phyloP scores from a whole-genome alignment of 2,888 invertebrate genomes.

The Melangyna quadrimaculata region DNA sequence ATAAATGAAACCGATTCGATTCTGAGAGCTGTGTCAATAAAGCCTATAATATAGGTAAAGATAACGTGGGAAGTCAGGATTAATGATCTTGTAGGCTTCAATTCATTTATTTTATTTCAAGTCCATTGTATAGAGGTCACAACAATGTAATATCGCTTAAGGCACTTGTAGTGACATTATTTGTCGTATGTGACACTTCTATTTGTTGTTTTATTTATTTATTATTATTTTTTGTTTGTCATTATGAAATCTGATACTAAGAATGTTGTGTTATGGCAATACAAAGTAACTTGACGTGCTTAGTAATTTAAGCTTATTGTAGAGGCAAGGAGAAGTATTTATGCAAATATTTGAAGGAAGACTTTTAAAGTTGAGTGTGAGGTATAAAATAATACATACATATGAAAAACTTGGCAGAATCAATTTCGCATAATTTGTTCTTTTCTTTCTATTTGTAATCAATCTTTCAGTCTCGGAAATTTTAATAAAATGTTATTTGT shows the following conservation, averaged over 20 bases:
- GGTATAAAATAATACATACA: neutral
- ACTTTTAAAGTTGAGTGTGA: conserved; percentile 8
- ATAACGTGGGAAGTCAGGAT: conserved; percentile 49
- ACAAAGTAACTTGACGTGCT: conserved; percentile 27
- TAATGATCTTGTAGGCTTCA: conserved; percentile 30
- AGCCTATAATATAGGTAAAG: neutral
- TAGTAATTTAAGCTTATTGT: conserved; percentile 39
- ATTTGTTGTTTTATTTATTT: conserved; percentile 10
- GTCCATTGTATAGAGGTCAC: neutral
- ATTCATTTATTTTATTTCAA: conserved; percentile 32
- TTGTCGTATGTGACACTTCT: conserved; percentile 58
- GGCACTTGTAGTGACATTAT: conserved; percentile 64
- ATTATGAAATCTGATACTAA: conserved; percentile 29
- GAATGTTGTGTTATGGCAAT: conserved; percentile 10
- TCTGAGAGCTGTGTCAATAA: neutral
- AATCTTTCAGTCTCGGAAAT: no score
- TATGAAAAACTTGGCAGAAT: no score
- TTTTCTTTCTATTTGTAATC: no score
- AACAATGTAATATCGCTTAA: conserved; percentile 34
- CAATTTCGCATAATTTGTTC: no score
- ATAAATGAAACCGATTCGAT: neutral
- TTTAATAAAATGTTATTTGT: no score
- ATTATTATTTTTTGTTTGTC: conserved; percentile 6
- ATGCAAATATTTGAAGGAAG: conserved; percentile 53
- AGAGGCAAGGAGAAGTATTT: conserved; percentile 2